A percentile compares a stretch with the other conserved stretches of the same genome.
These are phyloP conservation scores for Cheilosia grossa DNA, from an alignment of 2,888 invertebrate species.

Conservation along the genomic window DNA sequence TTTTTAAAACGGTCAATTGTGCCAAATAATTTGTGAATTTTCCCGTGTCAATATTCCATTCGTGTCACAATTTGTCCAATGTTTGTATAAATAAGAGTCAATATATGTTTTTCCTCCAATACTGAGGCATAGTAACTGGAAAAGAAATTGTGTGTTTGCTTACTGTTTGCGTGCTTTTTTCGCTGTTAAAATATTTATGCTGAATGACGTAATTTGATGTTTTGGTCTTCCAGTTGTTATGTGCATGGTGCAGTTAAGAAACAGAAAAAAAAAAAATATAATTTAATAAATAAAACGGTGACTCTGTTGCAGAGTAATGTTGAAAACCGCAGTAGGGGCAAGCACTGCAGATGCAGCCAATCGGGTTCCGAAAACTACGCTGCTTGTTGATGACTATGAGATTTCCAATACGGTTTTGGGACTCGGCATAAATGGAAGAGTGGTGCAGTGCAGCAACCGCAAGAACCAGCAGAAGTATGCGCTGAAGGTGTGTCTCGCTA, in stretches of 20 bases:
- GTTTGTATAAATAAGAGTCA: neutral
- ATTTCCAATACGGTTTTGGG: constrained; percentile 97
- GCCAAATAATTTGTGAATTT: constrained; percentile 3
- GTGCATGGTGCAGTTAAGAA: neutral
- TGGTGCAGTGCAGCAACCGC: constrained; percentile 95
- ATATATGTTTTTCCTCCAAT: neutral
- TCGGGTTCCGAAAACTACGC: constrained; percentile 88
- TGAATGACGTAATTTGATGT: constrained; percentile 43
- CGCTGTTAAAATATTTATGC: neutral
- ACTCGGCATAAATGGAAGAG: constrained; percentile 99
- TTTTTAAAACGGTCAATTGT: constrained; percentile 1
- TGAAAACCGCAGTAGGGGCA: constrained; percentile 26
- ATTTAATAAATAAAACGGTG: neutral
- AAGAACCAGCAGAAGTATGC: constrained; percentile 92
- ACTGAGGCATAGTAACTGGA: neutral
- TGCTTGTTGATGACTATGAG: constrained; percentile 95
- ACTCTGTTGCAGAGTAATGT: constrained; percentile 43
- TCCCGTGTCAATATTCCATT: constrained; percentile 2
- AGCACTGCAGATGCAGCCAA: constrained; percentile 15
- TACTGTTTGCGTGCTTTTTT: neutral
- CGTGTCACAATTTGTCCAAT: constrained; percentile 5
- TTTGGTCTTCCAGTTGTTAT: constrained; percentile 11
- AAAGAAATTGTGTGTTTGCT: constrained; percentile 1
- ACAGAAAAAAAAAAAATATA: neutral
- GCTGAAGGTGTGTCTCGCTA: constrained; percentile 87